phyloP scores from a whole-genome alignment of 2,797 vertebrate genomes.

The Coreius guichenoti region DNA sequence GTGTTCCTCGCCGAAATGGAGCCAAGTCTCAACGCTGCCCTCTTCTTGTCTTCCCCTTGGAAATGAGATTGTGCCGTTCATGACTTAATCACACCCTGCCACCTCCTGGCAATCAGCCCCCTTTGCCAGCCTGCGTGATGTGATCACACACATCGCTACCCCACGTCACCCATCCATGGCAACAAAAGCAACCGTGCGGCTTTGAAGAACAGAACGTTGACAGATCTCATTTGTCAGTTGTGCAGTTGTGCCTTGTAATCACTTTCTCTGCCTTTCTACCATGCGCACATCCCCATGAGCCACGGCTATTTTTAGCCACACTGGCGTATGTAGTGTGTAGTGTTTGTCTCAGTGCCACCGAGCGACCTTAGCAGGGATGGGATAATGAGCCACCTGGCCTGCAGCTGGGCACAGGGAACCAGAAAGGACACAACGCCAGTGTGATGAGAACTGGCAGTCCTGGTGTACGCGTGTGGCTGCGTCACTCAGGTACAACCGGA shows the following conservation, averaged over 20 bases:
- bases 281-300: conserved; percentile 35
- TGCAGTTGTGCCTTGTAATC: conserved; percentile 62
- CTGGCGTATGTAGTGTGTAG: background rate
- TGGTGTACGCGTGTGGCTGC: conserved; percentile 11
- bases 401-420: conserved; percentile 46
- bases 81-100: conserved; percentile 56
- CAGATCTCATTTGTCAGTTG: conserved; percentile 67
- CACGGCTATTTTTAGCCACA: conserved; percentile 55
- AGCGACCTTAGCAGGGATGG: conserved; percentile 60
- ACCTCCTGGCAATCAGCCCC: conserved; percentile 42
- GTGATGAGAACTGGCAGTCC: conserved; percentile 24
- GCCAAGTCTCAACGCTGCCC: conserved; percentile 39
- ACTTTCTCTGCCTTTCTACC: conserved; percentile 17
- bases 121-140: conserved; percentile 44
- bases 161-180: conserved; percentile 67
- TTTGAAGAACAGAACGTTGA: conserved; percentile 64
- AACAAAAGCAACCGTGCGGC: conserved; percentile 64
- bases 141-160: conserved; percentile 4
- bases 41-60: conserved; percentile 36
- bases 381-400: conserved; percentile 66
- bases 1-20: conserved; percentile 40
- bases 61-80: conserved; percentile 46
- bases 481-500: background rate
- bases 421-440: background rate
- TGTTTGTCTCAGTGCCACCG: conserved; percentile 58